A percentile compares a stretch with the other conserved stretches of the same genome.
Conservation (phyloP, 1,140 invertebrate species). For the Drosophila tsacasi region DNA sequence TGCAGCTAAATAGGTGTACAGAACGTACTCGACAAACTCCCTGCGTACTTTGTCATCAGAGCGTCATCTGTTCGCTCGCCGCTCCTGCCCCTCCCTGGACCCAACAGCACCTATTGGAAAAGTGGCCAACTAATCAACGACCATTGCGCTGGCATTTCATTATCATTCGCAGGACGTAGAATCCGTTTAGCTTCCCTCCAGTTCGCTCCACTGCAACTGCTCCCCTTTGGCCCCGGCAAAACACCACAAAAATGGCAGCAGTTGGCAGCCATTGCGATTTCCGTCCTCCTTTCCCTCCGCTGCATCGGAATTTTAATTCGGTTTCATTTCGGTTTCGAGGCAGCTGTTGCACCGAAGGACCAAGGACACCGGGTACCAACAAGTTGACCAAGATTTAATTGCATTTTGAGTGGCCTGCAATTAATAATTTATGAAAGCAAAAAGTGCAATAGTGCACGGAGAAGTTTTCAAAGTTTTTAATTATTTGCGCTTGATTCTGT, state of each 20-base stretch:
- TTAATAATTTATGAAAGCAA: constrained; percentile 76
- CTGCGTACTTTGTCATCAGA: constrained; percentile 65
- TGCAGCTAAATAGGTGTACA: constrained; percentile 60
- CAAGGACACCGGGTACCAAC: constrained; percentile 50
- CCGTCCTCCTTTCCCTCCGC: constrained; percentile 25
- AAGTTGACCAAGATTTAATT: constrained; percentile 83
- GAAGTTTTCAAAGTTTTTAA: constrained; percentile 70
- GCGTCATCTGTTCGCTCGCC: constrained; percentile 44
- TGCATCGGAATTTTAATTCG: constrained; percentile 81
- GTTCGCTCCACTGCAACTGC: background rate
- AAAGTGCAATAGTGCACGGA: constrained; percentile 26
- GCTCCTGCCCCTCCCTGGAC: background rate
- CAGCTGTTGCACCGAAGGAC: constrained; percentile 67
- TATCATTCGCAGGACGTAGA: constrained; percentile 52
- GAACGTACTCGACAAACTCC: constrained; percentile 58
- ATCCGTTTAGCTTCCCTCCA: constrained; percentile 49
- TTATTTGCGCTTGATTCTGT: constrained; percentile 65
- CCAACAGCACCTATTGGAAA: constrained; percentile 45
- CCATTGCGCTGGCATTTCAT: constrained; percentile 63
- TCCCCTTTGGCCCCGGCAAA: background rate
- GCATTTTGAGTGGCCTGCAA: constrained; percentile 77
- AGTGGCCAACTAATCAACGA: constrained; percentile 72
- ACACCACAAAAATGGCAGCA: constrained; percentile 51
- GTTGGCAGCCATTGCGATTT: constrained; percentile 10
- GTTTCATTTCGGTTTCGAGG: constrained; percentile 57